Evolutionary conservation across 2,888 invertebrate species (phyloP).

Genomic region (Coecobrya sp.): DNA sequence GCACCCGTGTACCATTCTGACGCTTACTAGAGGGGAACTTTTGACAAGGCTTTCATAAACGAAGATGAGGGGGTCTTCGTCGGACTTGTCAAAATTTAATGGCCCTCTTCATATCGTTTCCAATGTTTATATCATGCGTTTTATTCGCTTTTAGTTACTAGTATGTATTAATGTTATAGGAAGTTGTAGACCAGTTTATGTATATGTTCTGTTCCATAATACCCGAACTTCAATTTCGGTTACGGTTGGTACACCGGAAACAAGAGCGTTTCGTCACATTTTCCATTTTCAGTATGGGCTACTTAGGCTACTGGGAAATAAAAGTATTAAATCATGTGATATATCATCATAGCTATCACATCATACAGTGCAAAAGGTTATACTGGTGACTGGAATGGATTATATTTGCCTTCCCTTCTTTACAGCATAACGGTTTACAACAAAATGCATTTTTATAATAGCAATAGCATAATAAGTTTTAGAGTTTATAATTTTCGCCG

Average conservation of each 20-base stretch:
- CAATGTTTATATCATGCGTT: background rate
- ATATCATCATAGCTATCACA: background rate
- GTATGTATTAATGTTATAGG: constrained; percentile 46
- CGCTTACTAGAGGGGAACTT: constrained; percentile 41
- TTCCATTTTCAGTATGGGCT: background rate
- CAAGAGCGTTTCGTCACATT: constrained; percentile 53
- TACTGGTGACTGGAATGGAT: too few relatives aligned
- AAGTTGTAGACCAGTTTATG: constrained; percentile 35
- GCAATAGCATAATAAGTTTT: too few relatives aligned
- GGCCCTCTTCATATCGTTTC: constrained; percentile 63
- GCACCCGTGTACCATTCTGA: background rate
- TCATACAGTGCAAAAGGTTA: too few relatives aligned
- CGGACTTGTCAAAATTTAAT: constrained; percentile 74
- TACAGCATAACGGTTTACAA: too few relatives aligned
- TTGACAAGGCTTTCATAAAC: constrained; percentile 64
- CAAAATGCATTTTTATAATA: too few relatives aligned
- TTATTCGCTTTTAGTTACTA: background rate
- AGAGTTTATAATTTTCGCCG: too few relatives aligned
- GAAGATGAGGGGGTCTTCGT: constrained; percentile 59
- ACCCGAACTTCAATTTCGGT: constrained; percentile 71
- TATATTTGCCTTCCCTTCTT: too few relatives aligned
- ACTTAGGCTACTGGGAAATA: background rate
- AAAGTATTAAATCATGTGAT: background rate
- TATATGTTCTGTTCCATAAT: constrained; percentile 27
- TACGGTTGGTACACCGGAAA: constrained; percentile 67